Conservation (phyloP, 1,140 invertebrate species). For the Forficula auricularia region DNA sequence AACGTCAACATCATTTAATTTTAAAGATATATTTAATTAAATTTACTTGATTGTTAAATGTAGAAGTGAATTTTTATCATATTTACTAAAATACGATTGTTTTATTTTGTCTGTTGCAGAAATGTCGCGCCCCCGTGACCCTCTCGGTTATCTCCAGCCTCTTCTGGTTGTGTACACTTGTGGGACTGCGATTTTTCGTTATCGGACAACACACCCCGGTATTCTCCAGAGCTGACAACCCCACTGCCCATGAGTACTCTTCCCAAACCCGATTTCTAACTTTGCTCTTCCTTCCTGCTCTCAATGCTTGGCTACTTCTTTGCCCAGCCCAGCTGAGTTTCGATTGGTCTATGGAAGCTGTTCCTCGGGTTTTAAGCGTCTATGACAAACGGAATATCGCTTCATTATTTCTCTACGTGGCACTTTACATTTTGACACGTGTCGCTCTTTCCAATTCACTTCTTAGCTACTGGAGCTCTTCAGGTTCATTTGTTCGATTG, state of each 20-base stretch:
- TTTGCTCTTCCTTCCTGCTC: constrained; percentile 71
- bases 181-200: constrained; percentile 41
- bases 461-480: no score
- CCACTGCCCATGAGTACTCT: constrained; percentile 58
- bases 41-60: no score
- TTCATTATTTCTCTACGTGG: constrained; percentile 49
- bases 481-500: no score
- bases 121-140: constrained; percentile 37
- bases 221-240: constrained; percentile 80
- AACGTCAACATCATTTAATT: no score
- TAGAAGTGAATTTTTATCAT: no score
- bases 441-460: no score
- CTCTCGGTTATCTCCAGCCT: constrained; percentile 22
- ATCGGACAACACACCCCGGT: constrained; percentile 46
- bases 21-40: no score
- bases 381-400: constrained; percentile 57
- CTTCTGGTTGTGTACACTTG: constrained; percentile 32
- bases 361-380: constrained; percentile 56
- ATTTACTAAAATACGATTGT: neutral
- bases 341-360: constrained; percentile 90
- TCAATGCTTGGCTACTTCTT: constrained; percentile 66
- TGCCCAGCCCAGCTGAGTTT: constrained; percentile 72
- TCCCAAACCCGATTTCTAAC: constrained; percentile 57
- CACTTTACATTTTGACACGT: constrained; percentile 9
- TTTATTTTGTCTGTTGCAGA: constrained; percentile 34